Base-by-base conservation (phyloP, 92 coral and sea anemone genomes). In the Paramuricea clavata region DNA sequence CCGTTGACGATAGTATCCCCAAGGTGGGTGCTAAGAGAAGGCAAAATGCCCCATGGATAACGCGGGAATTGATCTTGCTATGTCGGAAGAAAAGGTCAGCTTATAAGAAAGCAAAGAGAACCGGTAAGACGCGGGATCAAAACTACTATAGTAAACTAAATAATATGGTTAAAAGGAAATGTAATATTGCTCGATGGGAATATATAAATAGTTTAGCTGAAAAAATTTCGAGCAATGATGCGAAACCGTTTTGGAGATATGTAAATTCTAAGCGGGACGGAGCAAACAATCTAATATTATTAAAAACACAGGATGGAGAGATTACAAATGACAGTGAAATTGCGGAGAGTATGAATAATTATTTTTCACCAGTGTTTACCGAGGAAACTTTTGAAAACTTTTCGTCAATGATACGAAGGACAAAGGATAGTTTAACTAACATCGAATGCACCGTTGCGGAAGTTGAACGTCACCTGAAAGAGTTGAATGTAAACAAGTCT, bases 1-100 rank as follows among this genome's bases (percentile, higher is more conserved):
- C 91, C 23, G 28, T 82, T 2, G 47, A 81, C 50, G 83, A 83
- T 41, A 70, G 75, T 76, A 72, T 88, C 56, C 90, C 81, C 32
- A 62, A 79, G 36, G 68, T 35, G 36, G 10, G 60, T 43, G 81
- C 13, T 13, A 81, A 81, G 32, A 68, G 43, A 27, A 43, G 76
- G 85, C 34, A 54, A 78, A 52, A 43, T 50, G 32, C 35, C 35
- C 81, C 81, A n/a, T 84, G 88, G 82, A 84, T 73, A 31, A 71
- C 81, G 42, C 49, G 35, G 62, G 82, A 84, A 62, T 50, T 84
- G 61, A 84, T 84, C 30, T 49, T 28, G 15, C 23, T 84, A 76
- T 72, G 87, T 30, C 33, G 76, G 76, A 50, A 72, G 81, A 70
- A 84, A 60, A 84, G 28, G 57, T 36, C 23, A 61, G n/a, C 69